Percentiles rank a stretch among this genome's conserved stretches.
These are phyloP conservation scores for Barnardius zonarius DNA, from an alignment of 2,113 vertebrate species.

Conservation along the genomic window DNA sequence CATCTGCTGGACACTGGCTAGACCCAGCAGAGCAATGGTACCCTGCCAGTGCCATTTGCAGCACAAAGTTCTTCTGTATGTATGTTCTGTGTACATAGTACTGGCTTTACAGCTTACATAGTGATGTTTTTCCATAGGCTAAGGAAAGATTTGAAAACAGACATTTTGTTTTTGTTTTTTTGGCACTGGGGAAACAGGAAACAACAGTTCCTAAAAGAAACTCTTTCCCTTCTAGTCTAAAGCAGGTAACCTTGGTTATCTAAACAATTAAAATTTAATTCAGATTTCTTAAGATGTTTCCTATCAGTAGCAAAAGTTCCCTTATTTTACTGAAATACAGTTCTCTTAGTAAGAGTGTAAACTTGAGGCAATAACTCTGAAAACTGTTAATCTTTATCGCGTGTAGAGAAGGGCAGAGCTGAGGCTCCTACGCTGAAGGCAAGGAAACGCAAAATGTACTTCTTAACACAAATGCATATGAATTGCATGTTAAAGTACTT, in stretches of 20 bases:
- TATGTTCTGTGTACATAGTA: not conserved
- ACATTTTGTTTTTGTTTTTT: not conserved
- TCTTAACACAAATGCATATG: not conserved
- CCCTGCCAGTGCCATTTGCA: not conserved
- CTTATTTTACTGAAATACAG: not conserved
- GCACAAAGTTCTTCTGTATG: not conserved
- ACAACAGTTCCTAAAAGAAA: not conserved
- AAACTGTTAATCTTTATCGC: not conserved
- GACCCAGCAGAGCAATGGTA: not conserved
- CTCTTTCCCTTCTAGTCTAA: not conserved
- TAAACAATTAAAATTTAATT: not conserved
- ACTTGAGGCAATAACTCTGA: not conserved
- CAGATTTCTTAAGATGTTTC: not conserved
- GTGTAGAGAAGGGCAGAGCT: not conserved
- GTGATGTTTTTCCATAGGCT: not conserved
- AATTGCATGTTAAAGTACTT: not conserved
- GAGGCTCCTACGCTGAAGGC: not conserved
- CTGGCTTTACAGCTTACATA: not conserved
- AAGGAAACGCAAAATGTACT: not conserved
- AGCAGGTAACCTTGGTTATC: not conserved
- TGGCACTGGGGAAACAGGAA: not conserved
- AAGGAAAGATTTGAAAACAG: not conserved
- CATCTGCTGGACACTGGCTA: not conserved
- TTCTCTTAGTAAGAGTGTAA: not conserved
- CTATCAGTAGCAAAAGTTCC: not conserved